Conservation (phyloP, 2,113 vertebrate genomes). For the Lepisosteus osseus region DNA sequence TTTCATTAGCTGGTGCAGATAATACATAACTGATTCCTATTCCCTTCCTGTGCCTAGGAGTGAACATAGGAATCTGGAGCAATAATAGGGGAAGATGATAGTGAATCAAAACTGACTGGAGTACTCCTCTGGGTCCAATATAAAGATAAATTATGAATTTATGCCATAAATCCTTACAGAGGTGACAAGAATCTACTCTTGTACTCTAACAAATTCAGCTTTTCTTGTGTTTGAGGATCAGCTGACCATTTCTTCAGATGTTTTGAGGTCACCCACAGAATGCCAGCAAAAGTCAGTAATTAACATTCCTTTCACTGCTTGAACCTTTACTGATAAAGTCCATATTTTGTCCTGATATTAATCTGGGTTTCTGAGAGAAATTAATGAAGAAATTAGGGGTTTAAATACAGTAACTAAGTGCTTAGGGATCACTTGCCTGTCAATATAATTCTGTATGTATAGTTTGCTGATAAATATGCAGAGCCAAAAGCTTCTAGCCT, state of each 20-base stretch:
- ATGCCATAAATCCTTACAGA: slow-evolving; percentile 20
- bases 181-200: background rate
- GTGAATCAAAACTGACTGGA: slow-evolving; percentile 16
- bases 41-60: slow-evolving; percentile 11
- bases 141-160: slow-evolving; percentile 19
- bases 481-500: too few species aligned
- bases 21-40: slow-evolving; percentile 23
- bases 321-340: too few species aligned
- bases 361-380: too few species aligned
- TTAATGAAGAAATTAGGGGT: too few species aligned
- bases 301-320: too few species aligned
- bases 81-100: slow-evolving; percentile 20
- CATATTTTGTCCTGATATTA: too few species aligned
- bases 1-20: slow-evolving; percentile 28
- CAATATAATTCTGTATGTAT: too few species aligned
- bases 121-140: slow-evolving; percentile 8
- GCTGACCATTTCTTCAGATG: background rate
- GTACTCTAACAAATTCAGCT: background rate
- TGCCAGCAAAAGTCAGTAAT: background rate
- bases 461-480: too few species aligned
- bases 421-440: too few species aligned
- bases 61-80: slow-evolving; percentile 15
- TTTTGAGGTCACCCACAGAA: background rate
- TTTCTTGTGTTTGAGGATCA: background rate
- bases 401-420: too few species aligned